These are phyloP conservation scores for Drosophila nigritarsus DNA, from an alignment of 2,888 invertebrate genomes.

Conservation along the genomic window DNA sequence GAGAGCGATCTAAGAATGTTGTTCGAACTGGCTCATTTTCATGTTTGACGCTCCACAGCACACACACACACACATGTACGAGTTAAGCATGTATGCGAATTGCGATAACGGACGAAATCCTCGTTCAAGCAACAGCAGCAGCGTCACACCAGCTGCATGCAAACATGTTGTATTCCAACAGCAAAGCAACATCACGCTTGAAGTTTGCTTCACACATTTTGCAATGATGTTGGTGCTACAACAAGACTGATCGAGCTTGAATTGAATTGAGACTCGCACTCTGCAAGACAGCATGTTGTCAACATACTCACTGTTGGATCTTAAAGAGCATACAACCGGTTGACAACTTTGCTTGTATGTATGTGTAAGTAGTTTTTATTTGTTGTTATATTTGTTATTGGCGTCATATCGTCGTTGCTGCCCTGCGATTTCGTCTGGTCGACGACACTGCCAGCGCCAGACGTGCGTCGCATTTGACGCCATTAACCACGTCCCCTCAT, in stretches of 20 bases:
- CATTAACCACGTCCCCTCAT: conserved; percentile 53
- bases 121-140: neutral
- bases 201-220: conserved; percentile 5
- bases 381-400: conserved; percentile 26
- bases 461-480: conserved; percentile 67
- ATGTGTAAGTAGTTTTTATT: conserved; percentile 2
- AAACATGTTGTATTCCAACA: conserved; percentile 12
- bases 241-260: conserved; percentile 20
- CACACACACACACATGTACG: neutral
- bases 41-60: conserved; percentile 21
- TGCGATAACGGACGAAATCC: neutral
- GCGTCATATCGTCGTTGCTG: conserved; percentile 30
- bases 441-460: conserved; percentile 66
- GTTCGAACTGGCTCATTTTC: conserved; percentile 8
- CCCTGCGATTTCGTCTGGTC: conserved; percentile 62
- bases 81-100: conserved; percentile 11
- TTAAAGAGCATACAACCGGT: conserved; percentile 14
- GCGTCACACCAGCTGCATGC: conserved; percentile 5
- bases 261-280: neutral
- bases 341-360: conserved; percentile 23
- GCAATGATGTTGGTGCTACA: conserved; percentile 3
- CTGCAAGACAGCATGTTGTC: conserved; percentile 17
- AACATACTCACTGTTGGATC: conserved; percentile 12
- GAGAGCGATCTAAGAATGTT: neutral
- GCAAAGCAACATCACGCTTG: neutral